Evolutionary conservation across 2,113 vertebrate genomes (phyloP).

Genomic region (Martes martes): DNA sequence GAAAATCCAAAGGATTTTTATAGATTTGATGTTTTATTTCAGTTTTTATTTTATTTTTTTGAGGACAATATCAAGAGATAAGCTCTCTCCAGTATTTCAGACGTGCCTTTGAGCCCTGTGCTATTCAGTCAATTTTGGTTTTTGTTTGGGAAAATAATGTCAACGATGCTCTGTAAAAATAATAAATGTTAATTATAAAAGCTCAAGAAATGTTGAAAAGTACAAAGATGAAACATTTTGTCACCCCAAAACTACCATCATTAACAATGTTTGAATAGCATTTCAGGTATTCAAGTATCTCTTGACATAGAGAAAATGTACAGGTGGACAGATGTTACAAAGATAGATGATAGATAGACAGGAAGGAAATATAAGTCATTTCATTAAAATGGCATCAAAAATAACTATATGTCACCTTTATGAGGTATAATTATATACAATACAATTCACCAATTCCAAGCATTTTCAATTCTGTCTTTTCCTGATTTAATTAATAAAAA

Average conservation of each 20-base stretch:
- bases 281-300: neutral
- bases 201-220: neutral
- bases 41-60: neutral
- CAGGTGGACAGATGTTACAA: neutral
- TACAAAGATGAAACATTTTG: neutral
- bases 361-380: neutral
- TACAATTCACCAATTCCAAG: neutral
- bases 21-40: neutral
- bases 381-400: neutral
- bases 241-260: neutral
- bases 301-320: neutral
- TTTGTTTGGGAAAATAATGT: neutral
- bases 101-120: neutral
- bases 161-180: neutral
- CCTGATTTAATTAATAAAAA: neutral
- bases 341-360: neutral
- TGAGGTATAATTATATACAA: neutral
- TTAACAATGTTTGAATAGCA: neutral
- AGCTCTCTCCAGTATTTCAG: neutral
- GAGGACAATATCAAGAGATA: neutral
- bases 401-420: neutral
- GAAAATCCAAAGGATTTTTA: neutral
- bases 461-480: neutral
- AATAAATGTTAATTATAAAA: neutral
- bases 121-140: neutral